Evolutionary conservation across 2,888 invertebrate species (phyloP).

Genomic region (Drosophila seclusa): DNA sequence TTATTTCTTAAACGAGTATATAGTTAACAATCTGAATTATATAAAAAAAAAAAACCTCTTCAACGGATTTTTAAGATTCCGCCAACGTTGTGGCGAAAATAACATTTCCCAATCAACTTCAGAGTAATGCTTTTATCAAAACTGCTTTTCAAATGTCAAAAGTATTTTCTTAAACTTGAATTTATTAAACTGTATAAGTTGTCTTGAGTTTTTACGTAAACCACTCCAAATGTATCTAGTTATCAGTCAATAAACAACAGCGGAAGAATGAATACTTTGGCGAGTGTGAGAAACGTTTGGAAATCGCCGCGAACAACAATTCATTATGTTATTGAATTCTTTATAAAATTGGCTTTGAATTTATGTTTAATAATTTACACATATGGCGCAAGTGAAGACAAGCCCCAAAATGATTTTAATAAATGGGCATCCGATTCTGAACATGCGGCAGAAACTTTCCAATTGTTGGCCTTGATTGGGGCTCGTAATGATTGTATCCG

Average conservation of each 20-base stretch:
- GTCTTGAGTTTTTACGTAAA: neutral
- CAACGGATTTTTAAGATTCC: conserved; percentile 43
- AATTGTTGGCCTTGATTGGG: conserved; percentile 14
- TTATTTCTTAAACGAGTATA: conserved; percentile 5
- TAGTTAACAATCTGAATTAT: conserved; percentile 25
- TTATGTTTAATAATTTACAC: conserved; percentile 40
- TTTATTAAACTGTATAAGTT: neutral
- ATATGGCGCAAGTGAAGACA: conserved; percentile 27
- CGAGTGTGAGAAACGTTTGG: conserved; percentile 24
- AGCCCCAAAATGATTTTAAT: conserved; percentile 20
- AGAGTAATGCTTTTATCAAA: neutral
- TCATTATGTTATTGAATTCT: conserved; percentile 9
- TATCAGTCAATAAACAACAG: conserved; percentile 37
- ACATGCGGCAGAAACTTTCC: conserved; percentile 9
- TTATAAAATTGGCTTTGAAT: conserved; percentile 22
- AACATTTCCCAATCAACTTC: neutral
- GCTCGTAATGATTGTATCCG: conserved; percentile 23
- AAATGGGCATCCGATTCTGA: conserved; percentile 35
- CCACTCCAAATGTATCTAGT: conserved; percentile 2
- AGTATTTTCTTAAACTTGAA: neutral
- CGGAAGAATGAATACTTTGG: conserved; percentile 11
- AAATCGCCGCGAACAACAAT: conserved; percentile 16
- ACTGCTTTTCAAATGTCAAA: neutral
- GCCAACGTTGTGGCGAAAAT: conserved; percentile 24
- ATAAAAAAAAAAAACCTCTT: conserved; percentile 15